Evolutionary conservation across 1,140 invertebrate species (phyloP).

Genomic region (Lasaia peninsularis): DNA sequence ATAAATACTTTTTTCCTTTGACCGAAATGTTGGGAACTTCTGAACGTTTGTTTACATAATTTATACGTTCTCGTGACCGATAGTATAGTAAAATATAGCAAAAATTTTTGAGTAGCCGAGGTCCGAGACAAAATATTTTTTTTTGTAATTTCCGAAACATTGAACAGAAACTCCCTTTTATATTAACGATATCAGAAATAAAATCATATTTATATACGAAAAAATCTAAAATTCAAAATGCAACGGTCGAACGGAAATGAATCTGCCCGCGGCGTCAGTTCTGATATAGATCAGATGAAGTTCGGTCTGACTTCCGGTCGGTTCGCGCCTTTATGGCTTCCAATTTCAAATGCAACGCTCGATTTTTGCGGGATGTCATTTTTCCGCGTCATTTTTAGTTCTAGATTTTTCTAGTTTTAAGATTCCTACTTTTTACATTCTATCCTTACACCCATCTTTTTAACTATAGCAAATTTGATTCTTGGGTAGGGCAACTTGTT

Average conservation of each 20-base stretch:
- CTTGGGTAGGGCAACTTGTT: too few species aligned
- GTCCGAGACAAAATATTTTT: neutral
- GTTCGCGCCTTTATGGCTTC: constrained; percentile 68
- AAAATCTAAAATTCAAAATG: constrained; percentile 63
- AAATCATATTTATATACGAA: constrained; percentile 6
- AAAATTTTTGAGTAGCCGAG: too few species aligned
- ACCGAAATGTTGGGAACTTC: too few species aligned
- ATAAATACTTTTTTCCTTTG: too few species aligned
- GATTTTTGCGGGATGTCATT: constrained; percentile 13
- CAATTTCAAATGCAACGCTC: constrained; percentile 53
- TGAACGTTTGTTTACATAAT: too few species aligned
- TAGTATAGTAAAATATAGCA: too few species aligned
- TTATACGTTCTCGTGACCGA: too few species aligned
- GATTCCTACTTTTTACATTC: neutral
- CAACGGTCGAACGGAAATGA: constrained; percentile 68
- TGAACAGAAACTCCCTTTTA: neutral
- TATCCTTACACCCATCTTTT: neutral
- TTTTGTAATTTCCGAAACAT: neutral
- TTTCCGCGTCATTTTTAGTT: neutral
- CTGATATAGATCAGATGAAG: constrained; percentile 70
- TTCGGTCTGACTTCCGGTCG: constrained; percentile 55
- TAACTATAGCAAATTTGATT: too few species aligned
- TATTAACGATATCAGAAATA: neutral
- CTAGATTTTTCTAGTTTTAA: neutral
- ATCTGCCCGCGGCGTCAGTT: constrained; percentile 57